Evolutionary conservation across 1,140 invertebrate genomes (phyloP).

Genomic region (Drosophila lacertosa): DNA sequence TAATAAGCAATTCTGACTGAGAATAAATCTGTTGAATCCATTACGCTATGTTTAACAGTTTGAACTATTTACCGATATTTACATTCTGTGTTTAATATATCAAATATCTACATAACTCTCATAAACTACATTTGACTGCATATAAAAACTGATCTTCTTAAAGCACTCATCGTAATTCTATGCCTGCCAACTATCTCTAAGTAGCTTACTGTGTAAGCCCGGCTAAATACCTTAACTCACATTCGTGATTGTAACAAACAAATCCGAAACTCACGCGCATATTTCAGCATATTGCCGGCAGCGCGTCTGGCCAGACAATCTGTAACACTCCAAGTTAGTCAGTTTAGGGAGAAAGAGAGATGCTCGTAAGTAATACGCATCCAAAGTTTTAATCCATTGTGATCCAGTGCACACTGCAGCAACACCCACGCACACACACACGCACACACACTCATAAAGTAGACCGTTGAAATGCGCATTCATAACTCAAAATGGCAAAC

Average conservation of each 20-base stretch:
- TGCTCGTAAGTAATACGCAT: constrained; percentile 46
- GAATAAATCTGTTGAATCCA: no score
- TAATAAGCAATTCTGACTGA: no score
- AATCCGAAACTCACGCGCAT: constrained; percentile 21
- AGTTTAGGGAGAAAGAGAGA: constrained; percentile 1
- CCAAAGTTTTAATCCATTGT: constrained; percentile 60
- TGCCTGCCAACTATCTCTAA: background rate
- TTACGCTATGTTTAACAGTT: no score
- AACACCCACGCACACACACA: background rate
- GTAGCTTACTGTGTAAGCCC: constrained; percentile 18
- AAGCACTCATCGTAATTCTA: background rate
- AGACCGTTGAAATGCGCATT: constrained; percentile 71
- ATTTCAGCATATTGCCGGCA: constrained; percentile 11
- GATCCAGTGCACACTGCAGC: constrained; percentile 45
- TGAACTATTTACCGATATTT: no score
- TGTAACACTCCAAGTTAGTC: constrained; percentile 31
- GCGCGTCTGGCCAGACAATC: constrained; percentile 1
- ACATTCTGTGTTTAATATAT: no score
- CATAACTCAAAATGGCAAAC: constrained; percentile 83
- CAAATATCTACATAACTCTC: background rate
- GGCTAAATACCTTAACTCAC: constrained; percentile 8
- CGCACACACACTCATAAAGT: background rate
- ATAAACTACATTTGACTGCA: background rate
- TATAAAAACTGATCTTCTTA: no score
- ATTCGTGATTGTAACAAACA: constrained; percentile 2